A percentile compares a stretch with the other conserved stretches of the same genome.
phyloP scores from a whole-genome alignment of 1,140 invertebrate species.

The Diorhabda sublineata region DNA sequence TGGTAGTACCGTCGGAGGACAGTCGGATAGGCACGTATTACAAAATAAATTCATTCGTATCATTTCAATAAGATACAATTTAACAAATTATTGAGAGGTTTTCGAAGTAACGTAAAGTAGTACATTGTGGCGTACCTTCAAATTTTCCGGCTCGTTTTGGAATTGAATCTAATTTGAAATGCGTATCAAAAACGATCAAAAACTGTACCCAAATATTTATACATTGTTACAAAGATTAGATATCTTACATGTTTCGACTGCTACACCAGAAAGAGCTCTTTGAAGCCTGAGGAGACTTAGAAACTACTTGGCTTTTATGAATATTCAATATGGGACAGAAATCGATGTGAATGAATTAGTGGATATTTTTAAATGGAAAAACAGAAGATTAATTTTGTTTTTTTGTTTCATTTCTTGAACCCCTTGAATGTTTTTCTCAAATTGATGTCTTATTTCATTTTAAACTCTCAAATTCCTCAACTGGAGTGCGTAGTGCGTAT shows the following conservation, averaged over 20 bases:
- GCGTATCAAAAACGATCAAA: not conserved
- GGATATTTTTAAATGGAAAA: conserved; percentile 32
- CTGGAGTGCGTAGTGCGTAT: too few species aligned
- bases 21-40: too few species aligned
- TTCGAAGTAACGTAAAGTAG: too few species aligned
- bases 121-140: conserved; percentile 10
- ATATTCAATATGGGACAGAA: conserved; percentile 31
- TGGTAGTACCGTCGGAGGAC: too few species aligned
- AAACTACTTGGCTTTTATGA: conserved; percentile 41
- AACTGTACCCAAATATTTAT: conserved; percentile 17
- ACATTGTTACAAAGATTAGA: conserved; percentile 21
- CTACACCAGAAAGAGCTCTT: conserved; percentile 27
- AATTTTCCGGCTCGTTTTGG: too few species aligned
- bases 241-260: conserved; percentile 18
- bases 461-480: too few species aligned
- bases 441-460: too few species aligned
- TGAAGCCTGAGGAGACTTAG: conserved; percentile 48
- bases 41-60: too few species aligned
- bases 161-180: conserved; percentile 8
- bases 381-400: conserved; percentile 16
- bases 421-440: too few species aligned
- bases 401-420: too few species aligned
- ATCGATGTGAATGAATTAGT: conserved; percentile 47
- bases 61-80: too few species aligned
- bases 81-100: too few species aligned